Evolutionary conservation across 1,140 invertebrate species (phyloP).

Genomic region (Cotesia glomerata): DNA sequence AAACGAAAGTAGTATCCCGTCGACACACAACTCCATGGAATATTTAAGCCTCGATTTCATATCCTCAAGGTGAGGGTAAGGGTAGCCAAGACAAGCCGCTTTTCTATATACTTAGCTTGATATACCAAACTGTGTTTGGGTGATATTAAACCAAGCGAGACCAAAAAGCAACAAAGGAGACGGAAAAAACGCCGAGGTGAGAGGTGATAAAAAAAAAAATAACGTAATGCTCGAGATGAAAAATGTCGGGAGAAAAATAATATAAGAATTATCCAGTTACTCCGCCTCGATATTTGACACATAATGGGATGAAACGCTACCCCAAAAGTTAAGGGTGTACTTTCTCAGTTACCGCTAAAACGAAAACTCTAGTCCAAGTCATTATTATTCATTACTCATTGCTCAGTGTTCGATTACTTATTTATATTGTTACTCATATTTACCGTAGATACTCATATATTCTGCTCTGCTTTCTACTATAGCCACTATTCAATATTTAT

Average conservation of each 20-base stretch:
- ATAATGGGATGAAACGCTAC: conserved; percentile 42
- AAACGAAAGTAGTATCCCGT: conserved; percentile 30
- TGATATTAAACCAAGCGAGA: conserved; percentile 50
- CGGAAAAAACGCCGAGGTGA: background rate
- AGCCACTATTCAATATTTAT: no score
- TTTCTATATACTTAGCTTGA: background rate
- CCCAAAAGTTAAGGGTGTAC: background rate
- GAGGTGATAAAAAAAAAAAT: conserved; percentile 25
- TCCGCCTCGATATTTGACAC: conserved; percentile 52
- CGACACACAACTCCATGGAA: conserved; percentile 55
- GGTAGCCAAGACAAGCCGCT: background rate
- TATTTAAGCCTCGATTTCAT: conserved; percentile 65
- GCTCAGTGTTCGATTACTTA: conserved; percentile 22
- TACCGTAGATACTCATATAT: background rate
- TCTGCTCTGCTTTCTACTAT: background rate
- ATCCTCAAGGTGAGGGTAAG: conserved; percentile 33
- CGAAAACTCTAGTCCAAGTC: background rate
- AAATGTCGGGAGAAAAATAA: conserved; percentile 28
- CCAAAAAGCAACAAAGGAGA: conserved; percentile 16
- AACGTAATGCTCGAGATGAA: conserved; percentile 26
- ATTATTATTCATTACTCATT: conserved; percentile 30
- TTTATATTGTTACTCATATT: background rate
- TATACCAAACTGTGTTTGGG: background rate
- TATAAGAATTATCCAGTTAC: conserved; percentile 52
- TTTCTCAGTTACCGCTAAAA: background rate